Evolutionary conservation across 2,113 vertebrate genomes (phyloP), one percentile per base, ranked within the genome.

Genomic region (Coryphaenoides rupestris): DNA sequence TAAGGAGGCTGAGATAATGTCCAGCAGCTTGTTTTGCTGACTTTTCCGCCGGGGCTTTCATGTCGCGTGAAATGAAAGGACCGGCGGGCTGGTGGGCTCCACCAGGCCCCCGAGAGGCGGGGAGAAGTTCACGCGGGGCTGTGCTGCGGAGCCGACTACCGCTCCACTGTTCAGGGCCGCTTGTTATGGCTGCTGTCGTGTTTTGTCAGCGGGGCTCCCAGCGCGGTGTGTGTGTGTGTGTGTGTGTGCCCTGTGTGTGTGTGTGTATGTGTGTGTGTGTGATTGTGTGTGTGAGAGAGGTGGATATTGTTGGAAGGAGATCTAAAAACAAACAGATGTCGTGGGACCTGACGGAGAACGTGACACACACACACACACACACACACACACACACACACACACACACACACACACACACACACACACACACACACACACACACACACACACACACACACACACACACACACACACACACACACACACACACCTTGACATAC

Each of bases 241-340:
- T 67, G 65, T 57, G 28, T 13, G 67, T 50, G 73, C 19, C n/a
- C 54, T 62, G 58, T 74, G 76, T 68, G 72, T n/a, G 66, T 74
- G 72, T 81, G 71, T 70, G 71, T 67, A 62, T 57, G 28, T 13
- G 33, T 40, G 33, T 40, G 65, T 60, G 26, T 12, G 67, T 50
- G 73, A 19, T n/a, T 54, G 52, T 53, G 50, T 17, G 50, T 17
- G 50, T 53, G 50, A 2, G 50, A 61, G 70, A 56, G 55, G 53
- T 6, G 65, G 72, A 76, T 67, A 86, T 88, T 86, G 82, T 84
- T 87, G 79, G 67, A 57, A 45, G 66, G 62, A 76, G 63, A 76
- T 83, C 77, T 79, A 70, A 85, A 90, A 91, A 89, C 84, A 91
- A 90, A 90, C 88, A 83, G 58, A 62, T 62, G 72, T 57, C 50